These are phyloP conservation scores for Myotis myotis DNA, from an alignment of 2,797 vertebrate genomes.

Conservation along the genomic window DNA sequence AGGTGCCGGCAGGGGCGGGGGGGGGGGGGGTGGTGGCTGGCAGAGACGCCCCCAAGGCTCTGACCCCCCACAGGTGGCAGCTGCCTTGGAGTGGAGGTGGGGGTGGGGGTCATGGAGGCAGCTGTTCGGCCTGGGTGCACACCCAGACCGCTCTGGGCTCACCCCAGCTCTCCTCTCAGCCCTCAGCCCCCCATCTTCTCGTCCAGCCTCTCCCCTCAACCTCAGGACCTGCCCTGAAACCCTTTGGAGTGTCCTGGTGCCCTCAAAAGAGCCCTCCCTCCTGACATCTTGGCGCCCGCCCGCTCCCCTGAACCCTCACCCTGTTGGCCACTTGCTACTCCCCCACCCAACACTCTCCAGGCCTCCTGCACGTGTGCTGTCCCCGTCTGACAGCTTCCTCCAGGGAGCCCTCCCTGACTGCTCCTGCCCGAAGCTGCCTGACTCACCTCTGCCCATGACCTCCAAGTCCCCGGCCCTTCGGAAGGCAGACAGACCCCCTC, in stretches of 20 bases:
- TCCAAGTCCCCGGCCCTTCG: not conserved
- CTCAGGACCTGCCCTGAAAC: not conserved
- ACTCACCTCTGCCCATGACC: not conserved
- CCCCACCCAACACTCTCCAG: not conserved
- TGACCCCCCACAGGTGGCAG: accelerated
- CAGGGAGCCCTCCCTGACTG: not conserved
- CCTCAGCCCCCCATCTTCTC: not conserved
- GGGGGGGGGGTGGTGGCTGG: not conserved
- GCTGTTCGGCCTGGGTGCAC: accelerated
- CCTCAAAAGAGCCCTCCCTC: not conserved
- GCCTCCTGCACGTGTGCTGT: accelerated
- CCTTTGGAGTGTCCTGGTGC: not conserved
- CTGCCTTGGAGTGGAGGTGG: not conserved
- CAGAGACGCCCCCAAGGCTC: not conserved
- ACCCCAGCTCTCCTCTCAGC: not conserved
- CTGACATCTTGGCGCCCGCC: not conserved
- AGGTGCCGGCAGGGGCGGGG: not conserved
- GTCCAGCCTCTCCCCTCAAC: not conserved
- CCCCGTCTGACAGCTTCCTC: not conserved
- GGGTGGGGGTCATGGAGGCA: not conserved
- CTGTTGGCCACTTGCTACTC: not conserved
- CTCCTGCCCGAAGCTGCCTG: not conserved
- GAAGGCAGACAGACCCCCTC: not conserved
- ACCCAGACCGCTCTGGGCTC: not conserved
- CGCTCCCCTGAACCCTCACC: not conserved